Base-by-base conservation (phyloP, 2,797 vertebrate genomes). In the Scyliorhinus canicula region DNA sequence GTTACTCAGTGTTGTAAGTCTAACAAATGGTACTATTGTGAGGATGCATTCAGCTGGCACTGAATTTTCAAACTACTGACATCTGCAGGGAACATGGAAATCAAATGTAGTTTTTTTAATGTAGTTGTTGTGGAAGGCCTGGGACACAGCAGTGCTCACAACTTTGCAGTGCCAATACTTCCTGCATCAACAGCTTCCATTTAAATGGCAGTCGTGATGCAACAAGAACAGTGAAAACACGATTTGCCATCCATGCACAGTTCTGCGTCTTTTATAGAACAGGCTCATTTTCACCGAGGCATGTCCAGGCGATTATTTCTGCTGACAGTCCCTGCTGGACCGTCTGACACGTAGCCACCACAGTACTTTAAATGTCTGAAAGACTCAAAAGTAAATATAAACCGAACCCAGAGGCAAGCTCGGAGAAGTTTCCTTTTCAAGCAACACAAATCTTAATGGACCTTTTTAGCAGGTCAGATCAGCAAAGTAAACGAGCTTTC, bases 161-260 rank as follows among this genome's bases (percentile, higher is more conserved):
- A 91, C 88, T 91, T 91, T 90, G 86, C 55, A n/a, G 35, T 40
- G 21, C 35, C 57, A 90, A 90, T n/a, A 60, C 52, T 90, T 90
- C 55, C 12, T 47, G 77, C 19, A 82, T 19, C 2, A 82, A 82
- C 77, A 82, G 40, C 40, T 47, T 47, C 77, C 21, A 40, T 82
- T 82, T 82, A 82, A 82, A 82, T 82, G n/a, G 21, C n/a, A 65
- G 57, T 91, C 21, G 40, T 65, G 57, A 65, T 63, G 57, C n/a
- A 60, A 11, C n/a, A 90, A 57, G 52, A 90, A 16, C 12, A 19
- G 86, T 57, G 55, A n/a, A 63, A 44, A 60, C 60, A 63, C 21
- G 16, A n/a, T 28, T 65, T 44, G 40, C 12, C 88, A 63, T 60
- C 57, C 57, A 65, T 91, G n/a, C 40, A 63, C 60, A 65, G 88